A percentile compares a stretch with the other conserved stretches of the same genome.
These are phyloP conservation scores for Anoplolepis gracilipes DNA, from an alignment of 1,140 invertebrate species.

Conservation along the genomic window DNA sequence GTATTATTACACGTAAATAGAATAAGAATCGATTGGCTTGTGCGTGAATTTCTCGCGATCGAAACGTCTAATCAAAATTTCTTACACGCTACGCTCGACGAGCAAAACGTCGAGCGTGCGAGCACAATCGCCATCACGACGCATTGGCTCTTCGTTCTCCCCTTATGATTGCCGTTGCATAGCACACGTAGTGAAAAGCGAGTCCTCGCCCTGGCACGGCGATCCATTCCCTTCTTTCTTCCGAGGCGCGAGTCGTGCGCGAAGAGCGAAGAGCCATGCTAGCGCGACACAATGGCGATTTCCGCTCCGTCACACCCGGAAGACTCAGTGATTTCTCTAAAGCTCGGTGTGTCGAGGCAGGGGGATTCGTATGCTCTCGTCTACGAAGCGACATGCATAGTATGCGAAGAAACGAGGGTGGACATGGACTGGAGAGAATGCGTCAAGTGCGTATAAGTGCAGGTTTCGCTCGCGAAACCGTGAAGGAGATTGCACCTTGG, in stretches of 20 bases:
- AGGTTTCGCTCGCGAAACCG: conserved; percentile 71
- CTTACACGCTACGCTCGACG: neutral
- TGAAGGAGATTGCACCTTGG: conserved; percentile 73
- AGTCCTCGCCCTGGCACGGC: conserved; percentile 40
- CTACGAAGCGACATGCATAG: conserved; percentile 36
- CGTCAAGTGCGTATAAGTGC: conserved; percentile 73
- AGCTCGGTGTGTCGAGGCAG: conserved; percentile 34
- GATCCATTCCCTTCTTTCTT: conserved; percentile 51
- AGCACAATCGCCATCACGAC: conserved; percentile 25
- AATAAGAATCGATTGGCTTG: neutral
- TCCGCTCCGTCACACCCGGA: conserved; percentile 78
- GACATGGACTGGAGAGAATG: conserved; percentile 58
- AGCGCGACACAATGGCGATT: conserved; percentile 74
- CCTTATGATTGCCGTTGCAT: conserved; percentile 43
- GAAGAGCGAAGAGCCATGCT: conserved; percentile 53
- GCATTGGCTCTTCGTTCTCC: conserved; percentile 32
- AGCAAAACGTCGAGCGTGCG: conserved; percentile 36
- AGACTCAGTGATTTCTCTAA: conserved; percentile 76
- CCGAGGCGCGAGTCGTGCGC: conserved; percentile 54
- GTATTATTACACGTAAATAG: neutral
- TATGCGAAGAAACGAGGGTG: conserved; percentile 25
- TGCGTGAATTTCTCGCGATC: conserved; percentile 8
- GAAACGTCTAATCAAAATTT: conserved; percentile 53
- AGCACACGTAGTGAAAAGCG: conserved; percentile 46
- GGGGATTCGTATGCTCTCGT: conserved; percentile 44